Base-by-base conservation (phyloP, 2,888 invertebrate genomes). In the Iselma pallidipennis region DNA sequence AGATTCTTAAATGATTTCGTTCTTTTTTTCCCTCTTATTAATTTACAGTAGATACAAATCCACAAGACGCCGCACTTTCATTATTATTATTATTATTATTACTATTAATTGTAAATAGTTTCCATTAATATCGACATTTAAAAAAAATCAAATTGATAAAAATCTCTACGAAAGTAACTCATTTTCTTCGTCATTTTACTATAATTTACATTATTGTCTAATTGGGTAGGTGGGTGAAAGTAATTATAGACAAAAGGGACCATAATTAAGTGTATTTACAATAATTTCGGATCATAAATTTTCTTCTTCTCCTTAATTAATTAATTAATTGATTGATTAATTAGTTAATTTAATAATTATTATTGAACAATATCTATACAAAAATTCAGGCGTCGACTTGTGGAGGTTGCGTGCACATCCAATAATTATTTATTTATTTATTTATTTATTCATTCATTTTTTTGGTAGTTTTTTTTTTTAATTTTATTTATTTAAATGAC, bases 231-330 rank as follows among this genome's bases (percentile, higher is more conserved):
- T n/a, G n/a, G n/a, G n/a, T n/a, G n/a, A n/a, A n/a, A n/a, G n/a
- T n/a, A 63, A 57, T 57, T 67, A 55, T 61, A 65, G 66, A 66
- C 66, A 62, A 66, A 69, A 48, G 61, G 62, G 63, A 55, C 58
- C 63, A 75, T 73, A 70, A 69, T 68, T 72, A n/a, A 76, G 74
- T 77, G 74, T 79, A 78, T 78, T 63, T 78, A 79, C 79, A 78
- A 72, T 14, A 37, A 68, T n/a, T n/a, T n/a, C n/a, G n/a, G n/a
- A n/a, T n/a, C n/a, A n/a, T n/a, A n/a, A n/a, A n/a, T n/a, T n/a
- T n/a, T n/a, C n/a, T n/a, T n/a, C n/a, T n/a, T n/a, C n/a, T n/a
- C n/a, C n/a, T n/a, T n/a, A n/a, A n/a, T n/a, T n/a, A n/a, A n/a
- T n/a, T n/a, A n/a, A n/a, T n/a, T n/a, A n/a, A n/a, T n/a, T n/a